Evolutionary conservation across 2,888 invertebrate genomes (phyloP), one percentile per base, ranked within the genome.

Genomic region (Sturmia bella): DNA sequence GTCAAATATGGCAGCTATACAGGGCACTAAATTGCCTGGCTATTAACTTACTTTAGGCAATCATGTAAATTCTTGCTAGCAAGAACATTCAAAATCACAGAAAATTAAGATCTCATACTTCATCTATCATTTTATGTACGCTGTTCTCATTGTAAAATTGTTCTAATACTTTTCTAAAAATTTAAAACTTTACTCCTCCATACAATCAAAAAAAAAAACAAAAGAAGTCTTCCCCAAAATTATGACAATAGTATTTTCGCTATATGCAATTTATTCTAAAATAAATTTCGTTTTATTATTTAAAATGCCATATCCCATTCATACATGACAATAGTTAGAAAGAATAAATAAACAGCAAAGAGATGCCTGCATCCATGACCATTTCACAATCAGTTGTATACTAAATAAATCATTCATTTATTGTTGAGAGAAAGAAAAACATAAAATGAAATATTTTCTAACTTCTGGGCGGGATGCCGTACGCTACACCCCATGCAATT

Each of bases 361-460:
- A 52, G 37, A 52, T 64, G 63, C 17, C 57, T 50, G 27, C 57
- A 50, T 56, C 13, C 66, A 52, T 68, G 37, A 39, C 54, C 52
- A 70, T 41, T 59, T 56, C 56, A 61, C 68, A 43, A 68, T 61
- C 68, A 61, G 43, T 61, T 61, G 43, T 54, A 32, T 4, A 15
- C 27, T 39, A 61, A 54, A 63, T 63, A 64, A 78, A 61, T 61
- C 79, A 68, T 74, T 59, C 79, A 68, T 74, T 59, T 64, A 64
- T 64, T 70, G 17, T 24, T 52, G 57, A 32, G 12, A 52, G n/a
- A 27, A 54, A 32, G 32, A 32, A 43, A 54, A 63, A 41, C 6
- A 43, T 11, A 52, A 73, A 32, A 32, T 12, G 19, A 52, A 61
- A n/a, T 24, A 52, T 39, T 61, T 50, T 32, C 9, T 37, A 57